Evolutionary conservation across 2,797 vertebrate genomes (phyloP), one percentile per base, ranked within the genome.

Genomic region (Peromyscus attwateri): DNA sequence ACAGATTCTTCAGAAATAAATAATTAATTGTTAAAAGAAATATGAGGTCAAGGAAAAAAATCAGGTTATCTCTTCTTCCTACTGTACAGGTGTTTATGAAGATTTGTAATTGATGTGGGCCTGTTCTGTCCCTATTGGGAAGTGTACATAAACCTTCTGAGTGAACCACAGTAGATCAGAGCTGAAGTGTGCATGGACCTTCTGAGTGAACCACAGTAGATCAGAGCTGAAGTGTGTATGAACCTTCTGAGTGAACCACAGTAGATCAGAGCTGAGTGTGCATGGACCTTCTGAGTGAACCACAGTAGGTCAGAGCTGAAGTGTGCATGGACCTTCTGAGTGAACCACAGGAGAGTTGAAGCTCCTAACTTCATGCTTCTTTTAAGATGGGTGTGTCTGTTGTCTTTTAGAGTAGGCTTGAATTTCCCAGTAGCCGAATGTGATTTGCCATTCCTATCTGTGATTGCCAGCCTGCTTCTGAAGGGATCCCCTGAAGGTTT

Each of bases 21-120:
- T 52, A 79, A 19, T 52, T 79, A 49, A 31, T 55, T 31, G 29
- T 79, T 17, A 79, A 75, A 66, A 81, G 29, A 19, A 60, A 64
- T n/a, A 34, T 57, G 34, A 87, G 57, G 27, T 34, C 29, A 49
- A 73, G 89, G 55, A 14, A 77, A 87, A 90, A 87, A 83, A 83
- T 4, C 23, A 84, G 16, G 17, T 29, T 79, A 0, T 83, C 27
- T 43, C 37, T 46, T 90, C 21, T 80, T 73, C 27, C 40, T 81
- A 16, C 34, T 92, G 1, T 82, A 40, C 9, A 49, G 71, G 16
- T 76, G 49, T 57, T 90, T 62, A 73, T 94, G 31, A 92, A 92
- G 64, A 43, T 76, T 76, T 77, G n/a, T 77, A 71, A 70, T 94
- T 89, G 71, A 70, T 66, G 70, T 25, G 94, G 73, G 17, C 80